A percentile compares a stretch with the other conserved stretches of the same genome.
Conservation (phyloP, 2,888 invertebrate species). For the Xestia sexstrigata region DNA sequence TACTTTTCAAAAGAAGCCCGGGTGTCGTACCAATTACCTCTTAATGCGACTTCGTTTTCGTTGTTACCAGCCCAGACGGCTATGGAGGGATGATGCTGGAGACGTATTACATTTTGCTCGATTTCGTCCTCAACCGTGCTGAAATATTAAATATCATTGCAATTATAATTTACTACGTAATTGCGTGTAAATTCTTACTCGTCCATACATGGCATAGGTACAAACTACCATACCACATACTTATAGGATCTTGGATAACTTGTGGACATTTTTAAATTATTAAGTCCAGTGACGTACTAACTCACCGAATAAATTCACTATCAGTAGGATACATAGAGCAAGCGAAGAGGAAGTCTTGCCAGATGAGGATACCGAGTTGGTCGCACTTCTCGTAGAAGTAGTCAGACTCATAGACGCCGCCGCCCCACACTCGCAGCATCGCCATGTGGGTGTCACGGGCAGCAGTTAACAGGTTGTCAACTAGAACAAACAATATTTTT, state of each 20-base stretch:
- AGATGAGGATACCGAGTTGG: constrained; percentile 96
- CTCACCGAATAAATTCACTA: constrained; percentile 92
- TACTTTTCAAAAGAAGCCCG: constrained; percentile 88
- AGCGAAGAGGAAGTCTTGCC: constrained; percentile 99
- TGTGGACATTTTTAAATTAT: neutral
- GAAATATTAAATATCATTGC: constrained; percentile 9
- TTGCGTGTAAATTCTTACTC: neutral
- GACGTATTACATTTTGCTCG: constrained; percentile 94
- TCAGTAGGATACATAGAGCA: constrained; percentile 98
- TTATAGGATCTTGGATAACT: neutral
- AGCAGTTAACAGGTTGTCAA: constrained; percentile 92
- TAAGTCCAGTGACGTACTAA: neutral
- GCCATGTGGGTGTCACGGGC: constrained; percentile 96
- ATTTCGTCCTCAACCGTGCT: constrained; percentile 93
- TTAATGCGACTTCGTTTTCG: constrained; percentile 98
- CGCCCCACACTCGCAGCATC: constrained; percentile 99
- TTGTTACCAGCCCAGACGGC: constrained; percentile 98
- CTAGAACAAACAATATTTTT: constrained; percentile 68
- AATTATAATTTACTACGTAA: neutral
- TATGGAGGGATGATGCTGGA: constrained; percentile 97
- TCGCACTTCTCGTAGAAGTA: constrained; percentile 97
- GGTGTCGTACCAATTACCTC: constrained; percentile 95
- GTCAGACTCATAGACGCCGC: constrained; percentile 98
- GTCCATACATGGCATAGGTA: neutral
- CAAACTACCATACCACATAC: neutral